Evolutionary conservation across 2,888 invertebrate species (phyloP).

Genomic region (Calameuta pallipes): DNA sequence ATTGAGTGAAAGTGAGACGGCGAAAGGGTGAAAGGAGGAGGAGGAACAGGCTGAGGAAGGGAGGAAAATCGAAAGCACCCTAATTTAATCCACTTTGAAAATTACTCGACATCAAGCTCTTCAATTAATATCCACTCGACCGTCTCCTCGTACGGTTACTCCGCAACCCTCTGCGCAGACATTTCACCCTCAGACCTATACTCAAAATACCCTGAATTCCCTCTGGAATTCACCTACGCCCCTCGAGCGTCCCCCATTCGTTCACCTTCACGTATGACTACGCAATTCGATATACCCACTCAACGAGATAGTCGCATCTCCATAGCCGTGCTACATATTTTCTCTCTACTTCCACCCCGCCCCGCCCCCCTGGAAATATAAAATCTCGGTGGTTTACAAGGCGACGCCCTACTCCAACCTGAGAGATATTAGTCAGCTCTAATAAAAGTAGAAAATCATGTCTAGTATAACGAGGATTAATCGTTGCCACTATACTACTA

Average conservation of each 20-base stretch:
- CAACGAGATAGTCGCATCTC: conserved; percentile 25
- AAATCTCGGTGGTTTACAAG: conserved; percentile 8
- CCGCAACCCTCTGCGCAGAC: neutral
- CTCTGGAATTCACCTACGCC: neutral
- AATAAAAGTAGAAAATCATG: conserved; percentile 23
- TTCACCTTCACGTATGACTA: conserved; percentile 58
- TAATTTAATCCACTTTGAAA: neutral
- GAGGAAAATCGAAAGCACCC: neutral
- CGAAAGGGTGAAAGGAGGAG: neutral
- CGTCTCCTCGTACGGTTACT: neutral
- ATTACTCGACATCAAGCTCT: neutral
- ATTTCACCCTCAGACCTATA: neutral
- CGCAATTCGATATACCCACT: conserved; percentile 53
- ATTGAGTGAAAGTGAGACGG: neutral
- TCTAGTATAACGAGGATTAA: conserved; percentile 16
- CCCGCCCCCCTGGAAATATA: conserved; percentile 13
- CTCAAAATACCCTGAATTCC: neutral
- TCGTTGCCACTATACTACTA: neutral
- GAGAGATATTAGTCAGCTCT: neutral
- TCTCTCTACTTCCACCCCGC: conserved; percentile 11
- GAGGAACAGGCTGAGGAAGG: no score
- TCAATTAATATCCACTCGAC: neutral
- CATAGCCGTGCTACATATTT: conserved; percentile 28
- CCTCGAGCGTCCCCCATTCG: conserved; percentile 36
- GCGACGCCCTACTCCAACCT: neutral